Evolutionary conservation across 2,888 invertebrate species (phyloP).

Genomic region (Watsonalla cultraria): DNA sequence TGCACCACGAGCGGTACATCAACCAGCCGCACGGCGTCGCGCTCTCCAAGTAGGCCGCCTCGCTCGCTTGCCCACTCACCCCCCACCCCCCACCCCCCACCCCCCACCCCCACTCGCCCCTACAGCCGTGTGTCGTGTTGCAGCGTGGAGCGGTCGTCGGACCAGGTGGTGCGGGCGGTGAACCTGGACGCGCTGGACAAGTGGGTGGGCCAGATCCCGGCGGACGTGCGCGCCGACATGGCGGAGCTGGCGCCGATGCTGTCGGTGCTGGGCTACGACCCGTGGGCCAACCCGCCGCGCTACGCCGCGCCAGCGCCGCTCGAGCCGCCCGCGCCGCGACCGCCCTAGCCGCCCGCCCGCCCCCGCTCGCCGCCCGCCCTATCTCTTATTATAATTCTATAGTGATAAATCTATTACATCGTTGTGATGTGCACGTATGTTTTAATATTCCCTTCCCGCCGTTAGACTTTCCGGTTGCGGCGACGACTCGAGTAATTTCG

Average conservation of each 20-base stretch:
- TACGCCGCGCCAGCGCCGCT: constrained; percentile 85
- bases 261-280: constrained; percentile 95
- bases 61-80: not conserved
- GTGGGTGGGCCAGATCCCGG: constrained; percentile 94
- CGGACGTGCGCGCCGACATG: constrained; percentile 95
- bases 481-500: too few relatives aligned
- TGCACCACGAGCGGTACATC: constrained; percentile 98
- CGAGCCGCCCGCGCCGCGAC: constrained; percentile 22
- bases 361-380: constrained; percentile 1
- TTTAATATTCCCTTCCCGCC: not conserved
- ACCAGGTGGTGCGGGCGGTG: constrained; percentile 99
- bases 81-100: not conserved
- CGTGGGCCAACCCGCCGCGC: constrained; percentile 96
- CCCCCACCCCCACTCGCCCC: not conserved
- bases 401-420: not conserved
- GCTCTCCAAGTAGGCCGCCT: constrained; percentile 89
- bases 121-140: constrained; percentile 20
- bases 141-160: constrained; percentile 97
- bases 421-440: not conserved
- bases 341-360: constrained; percentile 19
- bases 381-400: not conserved
- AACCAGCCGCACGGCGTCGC: constrained; percentile 97
- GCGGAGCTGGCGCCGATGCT: constrained; percentile 97
- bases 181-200: constrained; percentile 96
- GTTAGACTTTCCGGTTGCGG: too few relatives aligned